Base-by-base conservation (phyloP, 2,888 invertebrate species). In the Eristalinus sepulchralis region DNA sequence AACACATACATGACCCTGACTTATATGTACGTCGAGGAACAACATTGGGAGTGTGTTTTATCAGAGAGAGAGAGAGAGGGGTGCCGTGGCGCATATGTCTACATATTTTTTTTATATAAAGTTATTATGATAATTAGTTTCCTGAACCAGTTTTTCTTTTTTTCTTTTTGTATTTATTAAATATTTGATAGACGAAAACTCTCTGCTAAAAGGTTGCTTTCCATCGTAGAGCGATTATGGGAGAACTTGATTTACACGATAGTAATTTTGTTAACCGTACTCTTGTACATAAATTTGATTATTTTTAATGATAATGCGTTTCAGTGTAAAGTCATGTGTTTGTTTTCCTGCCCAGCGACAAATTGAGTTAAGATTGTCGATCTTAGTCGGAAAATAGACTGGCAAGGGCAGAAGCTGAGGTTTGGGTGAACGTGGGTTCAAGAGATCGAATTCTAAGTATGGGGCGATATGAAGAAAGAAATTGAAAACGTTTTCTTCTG, bases 1-100 rank as follows among this genome's bases (percentile, higher is more conserved):
- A 57, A 24, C 10, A 55, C 34, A 57, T 39, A 60, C 13, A 80
- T 73, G 80, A 80, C 80, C 80, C 72, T 80, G 80, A 80, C 80
- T 80, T 80, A 60, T 72, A 62, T 67, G 80, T 6, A 79, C 39
- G 13, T 31, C n/a, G 47, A 59, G 59, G 53, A 59, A 36, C 60
- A 11, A n/a, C 13, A 57, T 63, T 9, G 63, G 60, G 31, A 64
- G 59, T 78, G 68, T 59, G 55, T 36, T 47, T 47, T 17, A 4
- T 59, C 39, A 39, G 66, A 66, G n/a, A 24, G 34, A 11, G 9
- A n/a, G n/a, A n/a, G n/a, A n/a, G n/a, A n/a, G n/a, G n/a, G n/a
- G n/a, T n/a, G n/a, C n/a, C n/a, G n/a, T n/a, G 57, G 60, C 9
- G 17, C 33, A 76, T 20, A 70, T 53, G 53, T 78, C 70, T 78